These are phyloP conservation scores for Aurelia sp. DNA, from an alignment of 30 jellyfish, hydroid and myxozoan genomes.

Conservation along the genomic window DNA sequence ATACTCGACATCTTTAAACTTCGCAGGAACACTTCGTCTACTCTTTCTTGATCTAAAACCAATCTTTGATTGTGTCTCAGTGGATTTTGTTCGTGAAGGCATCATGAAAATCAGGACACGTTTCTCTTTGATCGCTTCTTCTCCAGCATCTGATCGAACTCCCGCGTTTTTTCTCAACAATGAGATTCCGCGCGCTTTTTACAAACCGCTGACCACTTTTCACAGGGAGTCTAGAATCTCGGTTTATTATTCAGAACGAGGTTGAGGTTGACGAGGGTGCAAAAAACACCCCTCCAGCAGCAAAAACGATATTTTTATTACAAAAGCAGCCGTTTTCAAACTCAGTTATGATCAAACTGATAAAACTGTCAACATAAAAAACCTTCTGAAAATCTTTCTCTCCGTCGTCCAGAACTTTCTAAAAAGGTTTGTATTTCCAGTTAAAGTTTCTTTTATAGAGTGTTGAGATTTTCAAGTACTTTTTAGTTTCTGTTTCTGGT, in stretches of 20 bases:
- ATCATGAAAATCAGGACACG: background rate
- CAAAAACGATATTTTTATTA: too few species aligned
- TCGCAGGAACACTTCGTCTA: conserved; percentile 37
- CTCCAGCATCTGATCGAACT: background rate
- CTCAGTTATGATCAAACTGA: too few species aligned
- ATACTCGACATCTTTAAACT: background rate
- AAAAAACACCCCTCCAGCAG: too few species aligned
- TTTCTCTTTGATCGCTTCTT: background rate
- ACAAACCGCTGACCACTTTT: conserved; percentile 60
- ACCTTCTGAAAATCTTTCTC: too few species aligned
- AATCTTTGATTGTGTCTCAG: conserved; percentile 52
- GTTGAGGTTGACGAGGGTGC: too few species aligned
- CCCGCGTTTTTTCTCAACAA: conserved; percentile 5
- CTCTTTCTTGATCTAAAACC: conserved; percentile 57
- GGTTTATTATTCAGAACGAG: background rate
- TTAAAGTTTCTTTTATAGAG: too few species aligned
- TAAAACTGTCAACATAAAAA: too few species aligned
- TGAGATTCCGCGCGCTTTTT: conserved; percentile 39
- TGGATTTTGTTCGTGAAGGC: conserved; percentile 59
- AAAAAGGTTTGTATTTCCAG: too few species aligned
- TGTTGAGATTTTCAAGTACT: too few species aligned
- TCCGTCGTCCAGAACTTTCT: too few species aligned
- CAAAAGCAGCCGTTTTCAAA: too few species aligned
- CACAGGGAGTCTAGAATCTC: conserved; percentile 42
- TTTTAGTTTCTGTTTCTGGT: too few species aligned